Conservation (phyloP, 2,797 vertebrate genomes). For the Coendou prehensilis region DNA sequence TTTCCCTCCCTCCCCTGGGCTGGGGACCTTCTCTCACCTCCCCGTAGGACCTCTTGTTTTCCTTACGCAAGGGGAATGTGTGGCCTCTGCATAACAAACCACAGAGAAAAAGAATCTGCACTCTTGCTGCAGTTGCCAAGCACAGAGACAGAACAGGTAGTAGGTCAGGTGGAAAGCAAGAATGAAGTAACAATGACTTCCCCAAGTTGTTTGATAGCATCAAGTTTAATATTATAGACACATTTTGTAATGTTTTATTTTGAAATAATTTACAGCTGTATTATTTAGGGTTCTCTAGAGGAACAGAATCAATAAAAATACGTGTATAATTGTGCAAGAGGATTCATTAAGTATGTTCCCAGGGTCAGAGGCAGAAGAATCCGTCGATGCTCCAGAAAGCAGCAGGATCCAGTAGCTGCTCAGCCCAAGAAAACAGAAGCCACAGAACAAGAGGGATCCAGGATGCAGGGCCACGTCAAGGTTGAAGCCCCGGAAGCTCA, state of each 20-base stretch:
- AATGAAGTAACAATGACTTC: background rate
- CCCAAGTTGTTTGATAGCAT: background rate
- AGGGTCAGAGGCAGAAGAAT: background rate
- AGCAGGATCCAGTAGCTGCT: background rate
- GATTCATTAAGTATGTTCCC: background rate
- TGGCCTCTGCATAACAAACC: background rate
- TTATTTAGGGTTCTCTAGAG: background rate
- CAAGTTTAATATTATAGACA: background rate
- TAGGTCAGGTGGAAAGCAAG: background rate
- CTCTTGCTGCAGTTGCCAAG: no score
- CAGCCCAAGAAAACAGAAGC: background rate
- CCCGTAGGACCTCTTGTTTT: background rate
- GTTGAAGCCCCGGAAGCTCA: background rate
- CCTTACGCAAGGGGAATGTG: background rate
- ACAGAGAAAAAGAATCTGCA: background rate
- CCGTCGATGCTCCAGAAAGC: background rate
- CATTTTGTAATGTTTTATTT: background rate
- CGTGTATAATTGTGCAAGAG: background rate
- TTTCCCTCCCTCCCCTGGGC: background rate
- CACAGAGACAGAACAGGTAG: background rate
- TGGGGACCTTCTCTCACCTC: background rate
- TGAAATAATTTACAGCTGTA: background rate
- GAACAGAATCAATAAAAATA: background rate
- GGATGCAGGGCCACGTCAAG: background rate
- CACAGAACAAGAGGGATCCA: background rate